Conservation (phyloP, 1,140 invertebrate genomes). For the Heliconius melpomene region DNA sequence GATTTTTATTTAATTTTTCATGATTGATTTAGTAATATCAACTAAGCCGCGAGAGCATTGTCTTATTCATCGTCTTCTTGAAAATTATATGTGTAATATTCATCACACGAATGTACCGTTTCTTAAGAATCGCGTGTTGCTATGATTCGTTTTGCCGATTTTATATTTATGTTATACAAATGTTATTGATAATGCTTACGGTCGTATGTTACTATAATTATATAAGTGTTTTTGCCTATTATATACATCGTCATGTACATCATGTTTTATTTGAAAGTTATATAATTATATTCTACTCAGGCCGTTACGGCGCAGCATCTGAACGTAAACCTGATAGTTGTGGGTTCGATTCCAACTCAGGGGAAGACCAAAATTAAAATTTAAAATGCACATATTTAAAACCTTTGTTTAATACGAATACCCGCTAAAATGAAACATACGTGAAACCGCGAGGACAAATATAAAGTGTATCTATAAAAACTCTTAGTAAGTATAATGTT, state of each 20-base stretch:
- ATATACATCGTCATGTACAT: not conserved
- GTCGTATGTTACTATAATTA: too few relatives aligned
- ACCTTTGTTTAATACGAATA: too few relatives aligned
- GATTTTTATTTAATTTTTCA: too few relatives aligned
- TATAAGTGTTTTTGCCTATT: not conserved
- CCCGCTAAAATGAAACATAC: too few relatives aligned
- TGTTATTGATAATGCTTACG: not conserved
- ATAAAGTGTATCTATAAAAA: too few relatives aligned
- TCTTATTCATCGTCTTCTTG: not conserved
- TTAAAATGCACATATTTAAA: too few relatives aligned
- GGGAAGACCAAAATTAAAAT: too few relatives aligned
- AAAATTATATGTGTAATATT: not conserved
- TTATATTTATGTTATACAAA: slow-evolving; percentile 3
- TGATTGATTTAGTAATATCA: too few relatives aligned
- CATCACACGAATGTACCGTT: not conserved
- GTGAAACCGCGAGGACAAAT: too few relatives aligned
- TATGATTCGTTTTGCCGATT: not conserved
- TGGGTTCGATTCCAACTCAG: too few relatives aligned
- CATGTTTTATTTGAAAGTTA: not conserved
- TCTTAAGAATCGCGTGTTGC: not conserved
- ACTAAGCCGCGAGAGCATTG: not conserved
- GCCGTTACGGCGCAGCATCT: not conserved
- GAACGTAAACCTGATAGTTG: not conserved
- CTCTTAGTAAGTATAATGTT: too few relatives aligned
- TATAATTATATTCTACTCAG: not conserved